Conservation (phyloP, 2,888 invertebrate species). For the Chrysolina haemoptera region DNA sequence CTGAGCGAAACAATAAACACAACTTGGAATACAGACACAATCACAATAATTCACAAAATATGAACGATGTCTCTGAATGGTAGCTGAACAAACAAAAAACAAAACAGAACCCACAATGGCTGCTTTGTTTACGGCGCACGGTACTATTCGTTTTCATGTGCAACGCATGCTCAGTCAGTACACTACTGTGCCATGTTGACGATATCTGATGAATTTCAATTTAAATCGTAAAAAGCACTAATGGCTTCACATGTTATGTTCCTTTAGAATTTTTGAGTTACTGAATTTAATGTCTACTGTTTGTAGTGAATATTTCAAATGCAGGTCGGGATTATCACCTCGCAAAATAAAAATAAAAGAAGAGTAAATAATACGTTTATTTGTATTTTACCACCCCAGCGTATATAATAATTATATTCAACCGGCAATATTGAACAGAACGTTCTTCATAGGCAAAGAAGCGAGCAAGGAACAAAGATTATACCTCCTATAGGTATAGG, state of each 20-base stretch:
- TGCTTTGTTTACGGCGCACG: conserved; percentile 20
- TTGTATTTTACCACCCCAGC: conserved; percentile 23
- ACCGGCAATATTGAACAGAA: conserved; percentile 22
- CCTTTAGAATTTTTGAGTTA: conserved; percentile 17
- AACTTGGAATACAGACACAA: conserved; percentile 19
- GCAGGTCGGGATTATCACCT: background rate
- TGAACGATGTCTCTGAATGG: conserved; percentile 21
- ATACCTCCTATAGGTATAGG: conserved; percentile 13
- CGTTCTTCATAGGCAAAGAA: conserved; percentile 9
- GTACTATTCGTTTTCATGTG: conserved; percentile 25
- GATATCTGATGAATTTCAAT: background rate
- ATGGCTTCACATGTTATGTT: conserved; percentile 23
- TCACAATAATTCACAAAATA: conserved; percentile 21
- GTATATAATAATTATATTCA: conserved; percentile 24
- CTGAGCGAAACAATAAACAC: background rate
- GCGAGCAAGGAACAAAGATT: conserved; percentile 25
- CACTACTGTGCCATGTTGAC: conserved; percentile 9
- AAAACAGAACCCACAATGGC: background rate
- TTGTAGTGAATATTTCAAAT: conserved; percentile 7
- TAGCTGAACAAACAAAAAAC: conserved; percentile 10
- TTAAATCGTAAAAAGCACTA: conserved; percentile 12
- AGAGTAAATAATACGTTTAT: conserved; percentile 20
- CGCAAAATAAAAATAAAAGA: conserved; percentile 11
- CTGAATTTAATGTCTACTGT: conserved; percentile 24
- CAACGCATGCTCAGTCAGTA: conserved; percentile 26